Evolutionary conservation across 2,797 vertebrate species (phyloP), one percentile per base, ranked within the genome.

Genomic region (Pseudomugil gertrudae): DNA sequence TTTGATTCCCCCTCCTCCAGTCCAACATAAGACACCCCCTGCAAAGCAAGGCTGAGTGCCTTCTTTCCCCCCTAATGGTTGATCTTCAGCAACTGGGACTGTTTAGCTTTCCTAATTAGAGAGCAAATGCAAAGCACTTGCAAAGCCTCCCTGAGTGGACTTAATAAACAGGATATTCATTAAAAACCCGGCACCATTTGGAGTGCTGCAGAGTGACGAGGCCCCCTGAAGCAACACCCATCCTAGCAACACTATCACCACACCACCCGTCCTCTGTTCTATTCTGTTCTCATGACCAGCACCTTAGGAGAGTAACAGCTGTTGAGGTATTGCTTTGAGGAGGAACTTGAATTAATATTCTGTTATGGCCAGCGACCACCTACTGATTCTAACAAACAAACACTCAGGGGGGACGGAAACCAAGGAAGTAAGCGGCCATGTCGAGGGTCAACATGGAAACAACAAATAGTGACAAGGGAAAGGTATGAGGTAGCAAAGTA

Each of bases 21-120:
- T 24, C 26, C 27, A 15, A 48, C 40, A 48, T 63, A 64, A 63
- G 76, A 72, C 72, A 74, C 45, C 70, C 65, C 35, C n/a, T 51
- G 72, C 80, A 71, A 75, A 74, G 53, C 54, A 48, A 27, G 1
- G 29, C 73, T 4, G 58, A 68, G 40, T 23, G 48, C 68, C 70
- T 62, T 45, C 74, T 24, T 61, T 32, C 54, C 59, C 57, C 60
- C 61, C 56, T 59, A 76, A 86, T 59, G 80, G 74, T 76, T 82
- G 81, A 86, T 83, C 72, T 66, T 56, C 72, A 65, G 82, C 85
- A 86, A 85, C 51, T 66, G 83, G 83, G 84, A 81, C 85, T 88
- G 86, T 91, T 92, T 90, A 91, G 91, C 87, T 87, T 85, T 74
- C 79, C 89, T 93, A 93, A 92, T 93, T 91, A 90, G 87, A 81